These are phyloP conservation scores for Hirundo rustica DNA, from an alignment of 2,797 vertebrate genomes.

Conservation along the genomic window DNA sequence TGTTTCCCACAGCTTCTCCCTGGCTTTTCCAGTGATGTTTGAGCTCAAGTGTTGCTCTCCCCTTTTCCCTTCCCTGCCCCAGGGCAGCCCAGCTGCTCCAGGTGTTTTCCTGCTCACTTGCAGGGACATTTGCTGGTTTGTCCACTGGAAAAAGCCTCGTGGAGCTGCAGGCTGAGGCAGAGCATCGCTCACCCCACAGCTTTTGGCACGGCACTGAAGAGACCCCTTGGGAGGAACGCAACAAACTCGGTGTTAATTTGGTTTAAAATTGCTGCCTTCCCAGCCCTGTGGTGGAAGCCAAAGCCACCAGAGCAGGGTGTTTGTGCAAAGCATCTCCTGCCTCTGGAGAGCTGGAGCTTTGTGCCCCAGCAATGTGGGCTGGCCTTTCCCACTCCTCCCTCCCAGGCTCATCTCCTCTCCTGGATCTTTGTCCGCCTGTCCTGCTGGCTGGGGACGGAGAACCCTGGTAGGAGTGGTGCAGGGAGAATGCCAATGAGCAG, in stretches of 20 bases:
- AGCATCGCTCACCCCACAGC: neutral
- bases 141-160: accelerated
- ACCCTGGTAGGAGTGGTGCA: neutral
- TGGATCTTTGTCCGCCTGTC: neutral
- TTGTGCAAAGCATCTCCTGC: neutral
- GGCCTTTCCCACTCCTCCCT: neutral
- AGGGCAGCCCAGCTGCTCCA: neutral
- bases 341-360: neutral
- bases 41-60: neutral
- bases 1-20: neutral
- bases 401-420: neutral
- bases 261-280: neutral
- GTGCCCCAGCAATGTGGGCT: neutral
- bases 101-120: neutral
- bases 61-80: neutral
- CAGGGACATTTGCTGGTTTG: neutral
- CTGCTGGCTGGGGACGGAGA: neutral
- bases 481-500: neutral
- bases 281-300: neutral
- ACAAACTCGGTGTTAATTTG: neutral
- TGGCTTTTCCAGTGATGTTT: neutral
- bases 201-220: neutral
- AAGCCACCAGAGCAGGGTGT: neutral
- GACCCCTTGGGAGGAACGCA: neutral
- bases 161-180: neutral